phyloP scores from a whole-genome alignment of 2,113 vertebrate genomes.

The Marmota flaviventris region DNA sequence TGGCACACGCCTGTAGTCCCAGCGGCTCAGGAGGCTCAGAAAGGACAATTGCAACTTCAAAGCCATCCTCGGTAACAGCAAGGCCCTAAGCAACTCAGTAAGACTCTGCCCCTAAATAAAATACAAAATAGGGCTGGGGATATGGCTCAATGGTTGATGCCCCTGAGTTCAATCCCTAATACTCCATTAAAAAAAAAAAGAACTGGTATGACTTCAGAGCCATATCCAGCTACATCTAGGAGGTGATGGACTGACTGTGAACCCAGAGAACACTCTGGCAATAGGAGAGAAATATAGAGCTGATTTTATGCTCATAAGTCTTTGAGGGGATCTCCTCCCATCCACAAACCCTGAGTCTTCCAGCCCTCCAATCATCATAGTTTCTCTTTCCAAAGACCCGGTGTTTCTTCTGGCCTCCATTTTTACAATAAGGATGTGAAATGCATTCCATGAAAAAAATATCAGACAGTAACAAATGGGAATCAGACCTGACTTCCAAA shows the following conservation, averaged over 20 bases:
- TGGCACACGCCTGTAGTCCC: too few species aligned
- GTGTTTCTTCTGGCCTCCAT: not conserved
- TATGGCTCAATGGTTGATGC: too few species aligned
- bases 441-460: not conserved
- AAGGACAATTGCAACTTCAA: too few species aligned
- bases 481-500: conserved; percentile 19
- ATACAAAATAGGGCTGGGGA: too few species aligned
- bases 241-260: not conserved
- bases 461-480: not conserved
- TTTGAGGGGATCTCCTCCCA: not conserved
- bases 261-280: not conserved
- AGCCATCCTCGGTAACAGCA: too few species aligned
- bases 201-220: not conserved
- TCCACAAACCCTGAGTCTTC: accelerated
- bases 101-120: too few species aligned
- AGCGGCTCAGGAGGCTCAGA: too few species aligned
- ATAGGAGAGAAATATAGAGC: not conserved
- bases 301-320: too few species aligned
- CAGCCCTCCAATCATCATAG: not conserved
- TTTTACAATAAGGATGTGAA: not conserved
- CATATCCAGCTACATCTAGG: too few species aligned
- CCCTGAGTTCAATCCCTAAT: too few species aligned
- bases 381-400: not conserved
- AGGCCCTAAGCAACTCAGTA: too few species aligned
- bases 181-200: too few species aligned